These are phyloP conservation scores for Chlorops oryzae DNA, from an alignment of 1,140 invertebrate species.

Conservation along the genomic window DNA sequence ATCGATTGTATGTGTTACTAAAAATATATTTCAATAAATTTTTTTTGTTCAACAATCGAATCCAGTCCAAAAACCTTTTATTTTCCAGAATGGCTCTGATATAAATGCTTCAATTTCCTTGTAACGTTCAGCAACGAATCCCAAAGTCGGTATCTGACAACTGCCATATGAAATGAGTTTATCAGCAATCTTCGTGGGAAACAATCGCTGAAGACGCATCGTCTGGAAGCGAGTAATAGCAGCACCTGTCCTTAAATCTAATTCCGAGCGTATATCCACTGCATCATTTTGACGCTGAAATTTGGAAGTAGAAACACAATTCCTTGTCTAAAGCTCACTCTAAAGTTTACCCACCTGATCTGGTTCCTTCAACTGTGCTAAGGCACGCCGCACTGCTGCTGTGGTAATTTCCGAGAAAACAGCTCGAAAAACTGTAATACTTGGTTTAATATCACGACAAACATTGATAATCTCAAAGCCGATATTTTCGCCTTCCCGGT, in stretches of 20 bases:
- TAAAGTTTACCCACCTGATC: too few relatives aligned
- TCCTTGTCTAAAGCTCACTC: too few relatives aligned
- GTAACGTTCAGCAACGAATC: slow-evolving; percentile 94
- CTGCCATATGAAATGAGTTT: slow-evolving; percentile 94
- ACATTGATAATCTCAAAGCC: slow-evolving; percentile 96
- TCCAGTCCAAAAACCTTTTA: slow-evolving; percentile 60
- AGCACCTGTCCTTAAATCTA: slow-evolving; percentile 94
- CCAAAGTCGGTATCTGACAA: slow-evolving; percentile 95
- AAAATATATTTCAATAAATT: slow-evolving; percentile 7
- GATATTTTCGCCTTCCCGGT: slow-evolving; percentile 99
- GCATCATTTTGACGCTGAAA: slow-evolving; percentile 84
- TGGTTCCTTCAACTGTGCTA: slow-evolving; percentile 71
- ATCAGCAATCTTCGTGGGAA: slow-evolving; percentile 67
- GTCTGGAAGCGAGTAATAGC: slow-evolving; percentile 99
- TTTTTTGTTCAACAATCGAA: too few relatives aligned
- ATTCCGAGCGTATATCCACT: slow-evolving; percentile 89
- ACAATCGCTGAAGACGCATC: slow-evolving; percentile 76
- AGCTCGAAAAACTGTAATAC: slow-evolving; percentile 74
- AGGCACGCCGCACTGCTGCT: slow-evolving; percentile 69
- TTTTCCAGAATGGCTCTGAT: slow-evolving; percentile 88
- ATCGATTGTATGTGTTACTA: slow-evolving; percentile 66
- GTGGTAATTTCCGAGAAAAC: slow-evolving; percentile 97
- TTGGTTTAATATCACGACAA: slow-evolving; percentile 73
- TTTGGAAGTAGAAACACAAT: too few relatives aligned
- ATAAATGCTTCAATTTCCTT: slow-evolving; percentile 85